Evolutionary conservation across 2,113 vertebrate genomes (phyloP).

Genomic region (Oryzias melastigma): DNA sequence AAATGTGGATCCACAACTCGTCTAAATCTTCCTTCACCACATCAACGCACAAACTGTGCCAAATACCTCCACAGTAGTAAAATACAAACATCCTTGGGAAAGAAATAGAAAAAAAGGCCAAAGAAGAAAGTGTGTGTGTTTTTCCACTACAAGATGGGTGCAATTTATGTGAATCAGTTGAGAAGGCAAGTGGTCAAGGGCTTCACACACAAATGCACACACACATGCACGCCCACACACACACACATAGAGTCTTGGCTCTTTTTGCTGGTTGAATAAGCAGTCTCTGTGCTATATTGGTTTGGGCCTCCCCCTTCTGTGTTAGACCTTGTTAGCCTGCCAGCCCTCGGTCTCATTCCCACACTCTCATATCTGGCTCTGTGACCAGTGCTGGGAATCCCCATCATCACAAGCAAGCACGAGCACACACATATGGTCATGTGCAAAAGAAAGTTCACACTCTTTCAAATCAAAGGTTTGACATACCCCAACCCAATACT

Average conservation of each 20-base stretch:
- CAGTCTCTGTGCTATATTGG: constrained; percentile 66
- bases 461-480: not conserved
- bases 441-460: not conserved
- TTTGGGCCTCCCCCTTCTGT: constrained; percentile 58
- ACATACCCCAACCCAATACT: not conserved
- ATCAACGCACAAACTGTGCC: constrained; percentile 35
- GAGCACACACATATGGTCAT: constrained; percentile 11
- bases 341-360: constrained; percentile 68
- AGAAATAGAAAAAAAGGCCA: constrained; percentile 21
- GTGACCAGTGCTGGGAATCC: constrained; percentile 63
- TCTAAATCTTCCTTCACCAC: constrained; percentile 53
- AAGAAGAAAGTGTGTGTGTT: constrained; percentile 27
- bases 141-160: constrained; percentile 46
- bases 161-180: constrained; percentile 52
- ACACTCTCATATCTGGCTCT: constrained; percentile 70
- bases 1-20: constrained; percentile 38
- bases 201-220: constrained; percentile 13
- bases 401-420: constrained; percentile 47
- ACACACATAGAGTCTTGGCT: constrained; percentile 35
- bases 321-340: constrained; percentile 71
- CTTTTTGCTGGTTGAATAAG: constrained; percentile 56
- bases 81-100: constrained; percentile 47
- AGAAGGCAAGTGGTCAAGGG: constrained; percentile 43
- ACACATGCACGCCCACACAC: not conserved
- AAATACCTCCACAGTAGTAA: constrained; percentile 53